Percentiles rank a stretch among this genome's conserved stretches.
Evolutionary conservation across 2,888 invertebrate genomes (phyloP).

Genomic region (Ectropis crepuscularia): DNA sequence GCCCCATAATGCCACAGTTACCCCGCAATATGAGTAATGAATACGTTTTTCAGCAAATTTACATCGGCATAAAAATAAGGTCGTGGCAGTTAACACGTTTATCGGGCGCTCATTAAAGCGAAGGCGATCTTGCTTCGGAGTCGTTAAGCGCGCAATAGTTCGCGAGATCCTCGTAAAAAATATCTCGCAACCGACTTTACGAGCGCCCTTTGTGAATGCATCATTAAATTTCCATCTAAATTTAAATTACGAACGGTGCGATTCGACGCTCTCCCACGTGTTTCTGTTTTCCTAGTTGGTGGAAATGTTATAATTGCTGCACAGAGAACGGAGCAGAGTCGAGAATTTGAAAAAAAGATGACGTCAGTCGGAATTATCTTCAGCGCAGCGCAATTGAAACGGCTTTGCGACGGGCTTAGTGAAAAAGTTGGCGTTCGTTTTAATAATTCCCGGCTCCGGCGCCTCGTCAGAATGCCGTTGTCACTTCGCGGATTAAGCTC

Average conservation of each 20-base stretch:
- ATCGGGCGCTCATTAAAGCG: slow-evolving; percentile 85
- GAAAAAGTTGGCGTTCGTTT: slow-evolving; percentile 85
- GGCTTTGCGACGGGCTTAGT: slow-evolving; percentile 85
- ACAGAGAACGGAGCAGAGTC: slow-evolving; percentile 81
- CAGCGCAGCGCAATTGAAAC: slow-evolving; percentile 85
- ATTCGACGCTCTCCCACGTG: slow-evolving; percentile 79
- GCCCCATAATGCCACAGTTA: slow-evolving; percentile 54
- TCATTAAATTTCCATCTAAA: slow-evolving; percentile 85
- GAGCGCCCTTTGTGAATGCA: slow-evolving; percentile 84
- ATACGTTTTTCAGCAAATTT: slow-evolving; percentile 82
- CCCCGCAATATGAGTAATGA: slow-evolving; percentile 74
- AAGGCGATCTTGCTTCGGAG: slow-evolving; percentile 84
- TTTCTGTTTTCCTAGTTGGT: slow-evolving; percentile 83
- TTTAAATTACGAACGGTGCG: slow-evolving; percentile 82
- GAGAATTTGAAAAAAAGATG: slow-evolving; percentile 84
- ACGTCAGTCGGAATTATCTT: slow-evolving; percentile 85
- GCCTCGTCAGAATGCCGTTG: slow-evolving; percentile 85
- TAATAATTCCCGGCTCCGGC: slow-evolving; percentile 85
- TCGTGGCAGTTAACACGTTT: slow-evolving; percentile 84
- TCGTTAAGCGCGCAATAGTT: slow-evolving; percentile 86
- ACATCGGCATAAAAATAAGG: slow-evolving; percentile 84
- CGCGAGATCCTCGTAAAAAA: slow-evolving; percentile 85
- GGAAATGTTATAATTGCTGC: slow-evolving; percentile 85
- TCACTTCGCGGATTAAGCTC: slow-evolving; percentile 84
- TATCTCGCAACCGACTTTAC: slow-evolving; percentile 84